Base-by-base conservation (phyloP, 2,797 vertebrate genomes). In the Labroides dimidiatus region DNA sequence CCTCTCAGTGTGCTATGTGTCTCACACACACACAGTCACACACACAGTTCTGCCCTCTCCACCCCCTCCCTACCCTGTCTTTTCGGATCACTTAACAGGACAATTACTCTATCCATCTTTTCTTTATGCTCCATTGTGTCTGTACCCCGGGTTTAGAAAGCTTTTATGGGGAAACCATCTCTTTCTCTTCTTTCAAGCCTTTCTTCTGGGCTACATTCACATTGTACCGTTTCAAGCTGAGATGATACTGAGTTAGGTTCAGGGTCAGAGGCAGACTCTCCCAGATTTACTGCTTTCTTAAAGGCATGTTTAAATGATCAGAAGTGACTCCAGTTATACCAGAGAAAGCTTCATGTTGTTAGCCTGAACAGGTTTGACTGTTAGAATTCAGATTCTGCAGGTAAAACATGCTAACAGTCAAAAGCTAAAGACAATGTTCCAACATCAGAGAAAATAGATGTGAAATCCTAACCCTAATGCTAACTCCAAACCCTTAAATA, bases 31-130 rank as follows among this genome's bases (percentile, higher is more conserved):
- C 16, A 27, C 20, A 50, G 20, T 23, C 87, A 77, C 80, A 90
- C 89, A 86, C 69, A 48, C 69, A 88, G 41, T 4, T 37, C 15
- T 17, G 53, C 49, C 48, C 67, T 37, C 75, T 50, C 60, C 52
- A 58, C 81, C 77, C 77, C 75, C 77, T 56, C 74, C 53, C 62
- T 43, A 50, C 44, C 76, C 83, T 82, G 80, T 84, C 82, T 94
- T 95, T 85, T 87, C 85, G 90, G 94, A 93, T 95, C 94, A 94
- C 92, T 93, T 94, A 94, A 91, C 94, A 92, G 93, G 93, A 95
- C 94, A 94, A 93, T 94, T 92, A 92, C 91, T 92, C 91, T 87
- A 93, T 92, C 90, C 86, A 85, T 94, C 93, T 93, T 93, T 93
- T 93, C 92, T 91, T 89, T 72, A 50, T 55, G 88, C 88, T 20